phyloP scores from a whole-genome alignment of 23 tunicate genomes.

The Halocynthia roretzi region DNA sequence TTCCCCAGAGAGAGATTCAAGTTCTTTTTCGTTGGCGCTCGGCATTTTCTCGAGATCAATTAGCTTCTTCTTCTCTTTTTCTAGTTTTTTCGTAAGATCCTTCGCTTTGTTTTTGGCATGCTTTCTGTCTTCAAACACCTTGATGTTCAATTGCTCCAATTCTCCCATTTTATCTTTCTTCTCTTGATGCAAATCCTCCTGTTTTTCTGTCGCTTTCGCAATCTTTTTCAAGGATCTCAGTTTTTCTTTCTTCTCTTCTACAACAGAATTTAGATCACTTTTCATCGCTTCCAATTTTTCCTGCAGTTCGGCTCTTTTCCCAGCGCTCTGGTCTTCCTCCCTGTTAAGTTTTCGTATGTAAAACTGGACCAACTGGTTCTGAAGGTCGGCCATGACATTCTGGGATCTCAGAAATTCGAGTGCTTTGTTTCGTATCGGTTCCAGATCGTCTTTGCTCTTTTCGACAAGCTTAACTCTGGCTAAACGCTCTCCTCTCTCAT shows the following conservation, averaged over 20 bases:
- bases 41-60: constrained; percentile 8
- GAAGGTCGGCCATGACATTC: constrained; percentile 43
- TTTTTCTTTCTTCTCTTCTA: constrained; percentile 43
- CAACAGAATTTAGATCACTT: neutral
- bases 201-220: constrained; percentile 14
- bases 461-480: constrained; percentile 90
- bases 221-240: constrained; percentile 11
- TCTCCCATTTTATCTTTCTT: constrained; percentile 81
- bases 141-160: constrained; percentile 62
- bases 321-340: constrained; percentile 18
- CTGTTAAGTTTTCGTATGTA: constrained; percentile 24
- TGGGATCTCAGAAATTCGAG: constrained; percentile 51
- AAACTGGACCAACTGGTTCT: constrained; percentile 40
- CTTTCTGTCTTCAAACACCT: constrained; percentile 86
- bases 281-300: constrained; percentile 28
- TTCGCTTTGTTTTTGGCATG: constrained; percentile 62
- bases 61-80: constrained; percentile 48
- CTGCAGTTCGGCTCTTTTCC: constrained; percentile 20
- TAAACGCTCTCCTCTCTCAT: constrained; percentile 81
- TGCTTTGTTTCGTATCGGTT: constrained; percentile 58
- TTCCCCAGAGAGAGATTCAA: constrained; percentile 36
- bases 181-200: constrained; percentile 33
- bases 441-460: constrained; percentile 83
- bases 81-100: constrained; percentile 48
- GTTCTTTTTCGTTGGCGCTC: constrained; percentile 25